phyloP scores from a whole-genome alignment of 2,888 invertebrate species.

The Clepsis dumicolana region DNA sequence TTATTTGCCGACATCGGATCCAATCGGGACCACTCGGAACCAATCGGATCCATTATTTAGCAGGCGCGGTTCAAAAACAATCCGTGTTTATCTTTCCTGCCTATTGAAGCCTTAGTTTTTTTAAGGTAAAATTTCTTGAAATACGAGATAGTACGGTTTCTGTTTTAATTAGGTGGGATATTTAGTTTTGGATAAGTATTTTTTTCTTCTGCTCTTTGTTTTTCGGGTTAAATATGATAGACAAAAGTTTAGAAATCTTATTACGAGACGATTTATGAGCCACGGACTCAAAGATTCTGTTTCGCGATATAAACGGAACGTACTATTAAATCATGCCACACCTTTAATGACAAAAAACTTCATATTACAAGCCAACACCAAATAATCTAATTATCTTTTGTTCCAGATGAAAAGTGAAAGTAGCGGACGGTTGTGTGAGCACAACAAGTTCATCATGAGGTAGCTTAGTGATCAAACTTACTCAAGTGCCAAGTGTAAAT shows the following conservation, averaged over 20 bases:
- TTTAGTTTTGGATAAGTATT: background rate
- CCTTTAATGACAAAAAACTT: too few species aligned
- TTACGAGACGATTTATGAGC: too few species aligned
- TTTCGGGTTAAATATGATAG: background rate
- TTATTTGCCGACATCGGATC: conserved; percentile 38
- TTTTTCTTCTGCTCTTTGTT: background rate
- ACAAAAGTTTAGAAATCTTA: too few species aligned
- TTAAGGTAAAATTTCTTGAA: conserved; percentile 6
- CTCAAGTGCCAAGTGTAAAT: conserved; percentile 8
- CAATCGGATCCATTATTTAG: conserved; percentile 18
- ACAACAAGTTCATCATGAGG: conserved; percentile 32
- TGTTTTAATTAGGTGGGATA: background rate
- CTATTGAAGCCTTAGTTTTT: background rate
- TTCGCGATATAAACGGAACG: too few species aligned
- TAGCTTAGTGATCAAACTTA: conserved; percentile 15
- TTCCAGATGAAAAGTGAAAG: conserved; percentile 33
- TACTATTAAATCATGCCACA: too few species aligned
- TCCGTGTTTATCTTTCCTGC: conserved; percentile 6
- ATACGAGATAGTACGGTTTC: conserved; percentile 4
- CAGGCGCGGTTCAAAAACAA: conserved; percentile 16
- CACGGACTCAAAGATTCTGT: too few species aligned
- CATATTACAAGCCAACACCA: too few species aligned
- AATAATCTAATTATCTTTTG: background rate
- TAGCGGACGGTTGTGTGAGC: conserved; percentile 20
- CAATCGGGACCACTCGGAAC: conserved; percentile 9